phyloP scores from a whole-genome alignment of 2,797 vertebrate species.

The Pangasius sanitwongsei region DNA sequence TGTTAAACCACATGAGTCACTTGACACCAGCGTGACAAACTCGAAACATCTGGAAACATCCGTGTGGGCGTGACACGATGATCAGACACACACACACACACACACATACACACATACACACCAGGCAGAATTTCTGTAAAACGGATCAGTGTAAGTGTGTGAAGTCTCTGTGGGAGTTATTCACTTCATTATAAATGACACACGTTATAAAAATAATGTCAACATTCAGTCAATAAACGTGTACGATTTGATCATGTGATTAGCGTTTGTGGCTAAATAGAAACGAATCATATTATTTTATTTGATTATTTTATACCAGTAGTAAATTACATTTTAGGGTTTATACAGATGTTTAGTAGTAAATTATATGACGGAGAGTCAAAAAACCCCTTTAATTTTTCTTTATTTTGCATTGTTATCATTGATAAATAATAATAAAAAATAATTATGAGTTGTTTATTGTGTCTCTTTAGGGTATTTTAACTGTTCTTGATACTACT shows the following conservation, averaged over 20 bases:
- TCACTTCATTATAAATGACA: neutral
- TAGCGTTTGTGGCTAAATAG: neutral
- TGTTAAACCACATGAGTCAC: conserved; percentile 48
- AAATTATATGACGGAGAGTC: neutral
- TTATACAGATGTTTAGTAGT: neutral
- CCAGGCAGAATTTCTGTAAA: neutral
- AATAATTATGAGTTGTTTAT: neutral
- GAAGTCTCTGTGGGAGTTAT: neutral
- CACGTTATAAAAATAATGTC: no score
- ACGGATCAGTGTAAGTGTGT: neutral
- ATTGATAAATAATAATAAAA: no score
- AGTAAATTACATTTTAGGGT: no score
- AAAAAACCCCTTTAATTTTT: neutral
- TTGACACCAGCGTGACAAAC: conserved; percentile 65
- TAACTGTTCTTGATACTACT: no score
- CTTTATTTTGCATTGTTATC: no score
- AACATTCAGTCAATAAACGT: neutral
- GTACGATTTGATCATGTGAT: neutral
- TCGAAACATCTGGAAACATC: conserved; percentile 61
- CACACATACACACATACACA: conserved; percentile 16
- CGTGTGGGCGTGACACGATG: neutral
- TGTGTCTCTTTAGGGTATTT: neutral
- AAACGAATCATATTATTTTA: neutral
- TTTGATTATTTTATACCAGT: neutral
- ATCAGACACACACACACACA: conserved; percentile 18